phyloP scores from a whole-genome alignment of 1,140 invertebrate genomes.

The Drusus annulatus region DNA sequence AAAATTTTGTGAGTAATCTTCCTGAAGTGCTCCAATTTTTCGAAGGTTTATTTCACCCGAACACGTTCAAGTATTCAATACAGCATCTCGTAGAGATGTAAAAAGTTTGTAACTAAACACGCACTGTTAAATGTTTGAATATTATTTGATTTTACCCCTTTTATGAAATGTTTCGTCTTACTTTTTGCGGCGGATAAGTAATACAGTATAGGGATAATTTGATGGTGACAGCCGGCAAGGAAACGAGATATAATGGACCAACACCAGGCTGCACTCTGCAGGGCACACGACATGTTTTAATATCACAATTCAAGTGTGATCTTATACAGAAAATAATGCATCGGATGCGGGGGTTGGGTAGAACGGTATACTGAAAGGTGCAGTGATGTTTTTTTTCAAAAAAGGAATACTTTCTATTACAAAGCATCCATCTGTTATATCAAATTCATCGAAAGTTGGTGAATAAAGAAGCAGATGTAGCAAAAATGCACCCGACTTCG shows the following conservation, averaged over 20 bases:
- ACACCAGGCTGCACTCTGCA: not conserved
- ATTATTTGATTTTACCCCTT: not conserved
- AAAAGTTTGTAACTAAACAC: too few species aligned
- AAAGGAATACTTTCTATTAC: slow-evolving; percentile 30
- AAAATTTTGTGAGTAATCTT: too few species aligned
- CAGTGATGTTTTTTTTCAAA: slow-evolving; percentile 5
- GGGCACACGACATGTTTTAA: slow-evolving; percentile 27
- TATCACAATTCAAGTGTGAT: slow-evolving; percentile 41
- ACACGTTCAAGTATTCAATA: too few species aligned
- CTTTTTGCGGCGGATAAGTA: not conserved
- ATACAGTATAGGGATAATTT: not conserved
- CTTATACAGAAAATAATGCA: not conserved
- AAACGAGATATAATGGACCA: slow-evolving; percentile 7
- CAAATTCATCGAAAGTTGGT: slow-evolving; percentile 41
- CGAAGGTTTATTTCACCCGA: too few species aligned
- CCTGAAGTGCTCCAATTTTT: too few species aligned
- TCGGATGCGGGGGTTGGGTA: not conserved
- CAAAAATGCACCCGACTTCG: not conserved
- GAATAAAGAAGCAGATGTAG: slow-evolving; percentile 32
- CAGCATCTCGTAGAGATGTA: too few species aligned
- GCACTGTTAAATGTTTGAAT: too few species aligned
- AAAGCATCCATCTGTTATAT: slow-evolving; percentile 33
- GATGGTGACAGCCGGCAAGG: slow-evolving; percentile 17
- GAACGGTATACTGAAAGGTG: slow-evolving; percentile 31
- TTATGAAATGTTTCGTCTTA: not conserved